Evolutionary conservation across 1,140 invertebrate genomes (phyloP), one percentile per base, ranked within the genome.

Genomic region (Rhizoglyphus robini): DNA sequence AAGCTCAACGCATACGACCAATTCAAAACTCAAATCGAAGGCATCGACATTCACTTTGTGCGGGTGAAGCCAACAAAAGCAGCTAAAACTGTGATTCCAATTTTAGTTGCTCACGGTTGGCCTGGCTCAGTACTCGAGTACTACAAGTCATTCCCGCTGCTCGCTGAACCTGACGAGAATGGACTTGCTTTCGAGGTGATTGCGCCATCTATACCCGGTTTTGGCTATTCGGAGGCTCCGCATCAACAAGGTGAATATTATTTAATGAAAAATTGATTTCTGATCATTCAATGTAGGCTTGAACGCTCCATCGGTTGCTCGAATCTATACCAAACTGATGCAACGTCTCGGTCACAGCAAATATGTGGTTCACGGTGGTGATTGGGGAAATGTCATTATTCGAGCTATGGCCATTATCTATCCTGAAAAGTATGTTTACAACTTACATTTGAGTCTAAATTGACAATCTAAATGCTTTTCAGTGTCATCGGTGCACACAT

Each of bases 41-140:
- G 86, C 3, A 75, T 92, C 1, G 80, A 87, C 65, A 82, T 90
- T 54, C 87, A 90, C 73, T 76, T 74, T 69, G 46, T 72, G 4
- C 71, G 71, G 71, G 78, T 0, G 78, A 81, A 72, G 70, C 85
- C 65, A n/a, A 68, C 25, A 65, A 1, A 63, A 72, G 36, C 32
- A n/a, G 13, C 66, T 3, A 67, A 67, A 32, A 61, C 11, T 20
- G 48, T 67, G 3, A 5, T 57, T 5, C 61, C 66, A 2, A 18
- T 67, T 30, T n/a, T 67, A n/a, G 4, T 67, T 11, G 31, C 46
- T 8, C 61, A 95, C 72, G 90, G 91, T 18, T 96, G 90, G 91
- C 91, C 91, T 2, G 89, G 88, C 0, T 88, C 87, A 0, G 79
- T 93, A 2, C 78, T 86, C 11, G 89, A 94, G 74, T 93, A 92